Percentiles rank a stretch among this genome's conserved stretches.
phyloP scores from a whole-genome alignment of 2,888 invertebrate genomes.

The Andrena praecox region DNA sequence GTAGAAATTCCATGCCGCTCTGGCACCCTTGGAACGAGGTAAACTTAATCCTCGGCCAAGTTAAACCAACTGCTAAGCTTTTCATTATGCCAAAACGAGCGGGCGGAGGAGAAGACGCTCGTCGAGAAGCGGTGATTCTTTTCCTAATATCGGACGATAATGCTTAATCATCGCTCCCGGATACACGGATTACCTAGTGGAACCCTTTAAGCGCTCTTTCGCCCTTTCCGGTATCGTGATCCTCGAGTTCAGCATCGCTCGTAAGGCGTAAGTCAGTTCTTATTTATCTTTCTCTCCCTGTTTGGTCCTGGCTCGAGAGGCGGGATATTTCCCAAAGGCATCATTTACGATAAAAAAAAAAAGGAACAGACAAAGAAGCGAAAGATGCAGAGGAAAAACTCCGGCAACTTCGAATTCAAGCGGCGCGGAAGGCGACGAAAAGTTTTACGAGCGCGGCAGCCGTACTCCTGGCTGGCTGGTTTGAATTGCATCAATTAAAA shows the following conservation, averaged over 20 bases:
- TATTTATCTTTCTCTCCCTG: not conserved
- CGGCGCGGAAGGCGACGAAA: conserved; percentile 65
- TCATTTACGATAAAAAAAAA: conserved; percentile 51
- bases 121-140: conserved; percentile 24
- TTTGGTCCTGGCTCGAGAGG: conserved; percentile 10
- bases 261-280: not conserved
- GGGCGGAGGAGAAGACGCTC: conserved; percentile 44
- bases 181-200: conserved; percentile 9
- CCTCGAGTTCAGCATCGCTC: conserved; percentile 1
- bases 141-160: conserved; percentile 40
- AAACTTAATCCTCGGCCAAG: conserved; percentile 76
- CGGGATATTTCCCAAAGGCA: conserved; percentile 56
- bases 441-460: conserved; percentile 73
- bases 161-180: conserved; percentile 17
- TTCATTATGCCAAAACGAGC: conserved; percentile 73
- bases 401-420: conserved; percentile 60
- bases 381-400: conserved; percentile 44
- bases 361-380: conserved; percentile 32
- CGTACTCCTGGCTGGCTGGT: conserved; percentile 66
- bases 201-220: not conserved
- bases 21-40: conserved; percentile 75
- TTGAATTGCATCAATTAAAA: conserved; percentile 78
- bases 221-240: not conserved
- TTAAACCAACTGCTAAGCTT: conserved; percentile 77
- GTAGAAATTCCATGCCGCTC: conserved; percentile 75